Base-by-base conservation (phyloP, 1,140 invertebrate genomes). In the Belonocnema kinseyi region DNA sequence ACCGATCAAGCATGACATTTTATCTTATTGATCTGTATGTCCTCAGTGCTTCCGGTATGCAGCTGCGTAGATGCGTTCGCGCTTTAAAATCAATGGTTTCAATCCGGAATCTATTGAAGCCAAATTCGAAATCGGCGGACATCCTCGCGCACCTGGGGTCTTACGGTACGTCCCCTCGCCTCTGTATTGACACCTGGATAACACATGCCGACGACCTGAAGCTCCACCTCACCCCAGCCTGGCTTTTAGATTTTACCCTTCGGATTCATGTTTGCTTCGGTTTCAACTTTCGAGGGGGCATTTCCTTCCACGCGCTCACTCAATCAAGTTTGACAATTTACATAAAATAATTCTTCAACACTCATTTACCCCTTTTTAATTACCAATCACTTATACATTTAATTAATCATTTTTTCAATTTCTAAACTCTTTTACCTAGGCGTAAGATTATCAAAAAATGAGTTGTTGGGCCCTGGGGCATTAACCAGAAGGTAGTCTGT, bases 181-280 rank as follows among this genome's bases (percentile, higher is more conserved):
- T 66, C 46, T 46, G 75, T 54, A 77, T 87, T 82, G 83, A 82
- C 85, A 88, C 84, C 88, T 89, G 88, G 87, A 71, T 81, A 80
- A 80, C 86, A 88, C 83, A 88, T 88, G 87, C 73, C 70, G 74
- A 82, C 74, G 61, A 26, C 17, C 40, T 66, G 61, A 66, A 21
- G 40, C 61, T 66, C 33, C 33, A 40, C 61, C 61, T 19, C 56
- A 72, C 75, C 40, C 46, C 53, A 14, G 70, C 72, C 50, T 17
- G 17, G 14, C 17, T 11, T 75, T 51, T 17, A 75, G 26, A 46
- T 58, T 73, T 77, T 50, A 75, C 73, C 54, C 72, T 77, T 77
- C 17, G 11, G 50, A 70, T 76, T 46, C 40, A 46, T 46, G 40
- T 61, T 61, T 21, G 58, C 58, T 21, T n/a, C 17, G n/a, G 75